These are phyloP conservation scores for Gallinago paraguaiae DNA, from an alignment of 2,113 vertebrate species.

Conservation along the genomic window DNA sequence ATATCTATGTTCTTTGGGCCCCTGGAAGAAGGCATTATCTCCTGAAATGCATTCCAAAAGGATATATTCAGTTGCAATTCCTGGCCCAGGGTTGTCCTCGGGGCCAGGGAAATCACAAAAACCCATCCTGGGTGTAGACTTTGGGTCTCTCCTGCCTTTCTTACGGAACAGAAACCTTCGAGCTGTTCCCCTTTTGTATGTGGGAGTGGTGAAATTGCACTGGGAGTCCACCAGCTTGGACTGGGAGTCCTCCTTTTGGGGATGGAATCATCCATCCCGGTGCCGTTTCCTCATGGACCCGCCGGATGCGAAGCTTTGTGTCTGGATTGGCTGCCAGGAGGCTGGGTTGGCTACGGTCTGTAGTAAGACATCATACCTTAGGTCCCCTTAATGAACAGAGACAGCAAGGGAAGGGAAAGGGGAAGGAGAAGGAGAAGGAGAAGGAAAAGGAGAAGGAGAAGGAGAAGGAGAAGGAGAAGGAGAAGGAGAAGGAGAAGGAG, in stretches of 20 bases:
- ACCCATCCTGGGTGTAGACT: background rate
- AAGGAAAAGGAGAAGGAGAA: too few species aligned
- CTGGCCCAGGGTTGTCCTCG: background rate
- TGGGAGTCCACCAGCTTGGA: background rate
- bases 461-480: too few species aligned
- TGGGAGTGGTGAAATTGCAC: background rate
- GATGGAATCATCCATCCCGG: slow-evolving; percentile 14
- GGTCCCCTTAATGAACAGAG: background rate
- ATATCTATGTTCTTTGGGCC: background rate
- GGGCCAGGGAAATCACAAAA: slow-evolving; percentile 9
- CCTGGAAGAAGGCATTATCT: background rate
- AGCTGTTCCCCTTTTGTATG: background rate
- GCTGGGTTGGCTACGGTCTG: background rate
- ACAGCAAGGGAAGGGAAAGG: background rate
- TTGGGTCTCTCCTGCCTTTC: background rate
- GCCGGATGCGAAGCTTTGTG: background rate
- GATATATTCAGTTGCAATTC: slow-evolving; percentile 2
- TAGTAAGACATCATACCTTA: background rate
- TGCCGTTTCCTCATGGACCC: slow-evolving; percentile 18
- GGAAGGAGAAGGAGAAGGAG: too few species aligned
- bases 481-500: too few species aligned
- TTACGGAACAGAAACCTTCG: background rate
- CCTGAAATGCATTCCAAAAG: background rate
- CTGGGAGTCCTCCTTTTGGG: background rate
- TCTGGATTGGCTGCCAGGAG: slow-evolving; percentile 10